Evolutionary conservation across 2,888 invertebrate genomes (phyloP).

Genomic region (Caenorhabditis sp.): DNA sequence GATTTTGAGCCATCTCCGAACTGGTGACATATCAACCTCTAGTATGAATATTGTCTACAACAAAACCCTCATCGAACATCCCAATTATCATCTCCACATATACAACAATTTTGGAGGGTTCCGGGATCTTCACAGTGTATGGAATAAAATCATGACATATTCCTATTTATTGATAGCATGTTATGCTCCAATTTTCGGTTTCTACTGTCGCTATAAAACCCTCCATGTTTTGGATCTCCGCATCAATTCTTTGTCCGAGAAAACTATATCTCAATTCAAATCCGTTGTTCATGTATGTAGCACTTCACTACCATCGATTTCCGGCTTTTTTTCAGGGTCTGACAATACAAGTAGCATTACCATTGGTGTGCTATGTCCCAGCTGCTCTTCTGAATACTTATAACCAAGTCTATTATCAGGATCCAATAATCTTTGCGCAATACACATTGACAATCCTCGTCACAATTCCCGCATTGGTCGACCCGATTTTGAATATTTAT

Average conservation of each 20-base stretch:
- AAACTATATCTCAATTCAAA: neutral
- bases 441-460: constrained; percentile 10
- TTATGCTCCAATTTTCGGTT: neutral
- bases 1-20: neutral
- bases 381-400: constrained; percentile 16
- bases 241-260: neutral
- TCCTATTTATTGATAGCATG: neutral
- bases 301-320: too few relatives aligned
- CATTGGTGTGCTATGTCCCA: constrained; percentile 20
- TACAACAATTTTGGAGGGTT: neutral
- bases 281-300: neutral
- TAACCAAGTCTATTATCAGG: neutral
- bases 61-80: neutral
- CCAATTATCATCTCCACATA: neutral
- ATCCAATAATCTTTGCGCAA: constrained; percentile 18
- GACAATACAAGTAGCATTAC: constrained; percentile 15
- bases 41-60: neutral
- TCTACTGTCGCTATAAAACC: neutral
- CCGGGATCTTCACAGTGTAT: neutral
- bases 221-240: neutral
- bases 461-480: constrained; percentile 14
- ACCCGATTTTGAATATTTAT: constrained; percentile 15
- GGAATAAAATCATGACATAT: neutral
- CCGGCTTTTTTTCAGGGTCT: constrained; percentile 13
- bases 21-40: neutral